Evolutionary conservation across 2,113 vertebrate species (phyloP), one percentile per base, ranked within the genome.

Genomic region (Octodon degus): DNA sequence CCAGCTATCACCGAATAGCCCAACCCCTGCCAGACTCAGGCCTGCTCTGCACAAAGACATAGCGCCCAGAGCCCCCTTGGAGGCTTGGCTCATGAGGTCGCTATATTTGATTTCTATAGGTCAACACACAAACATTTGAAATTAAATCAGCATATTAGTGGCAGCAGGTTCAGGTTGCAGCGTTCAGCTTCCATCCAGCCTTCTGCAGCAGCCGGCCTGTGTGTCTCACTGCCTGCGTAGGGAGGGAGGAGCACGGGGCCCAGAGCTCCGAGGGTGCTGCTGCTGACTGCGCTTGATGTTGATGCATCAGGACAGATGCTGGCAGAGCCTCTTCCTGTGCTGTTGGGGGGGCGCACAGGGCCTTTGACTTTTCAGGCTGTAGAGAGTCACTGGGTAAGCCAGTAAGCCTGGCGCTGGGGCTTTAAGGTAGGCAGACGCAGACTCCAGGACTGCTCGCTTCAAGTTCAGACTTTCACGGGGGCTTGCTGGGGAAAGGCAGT

Each of bases 121-220:
- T 58, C 79, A 96, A 90, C 20, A 94, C 95, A 97, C 96, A 97
- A 74, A 92, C 93, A n/a, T 79, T 91, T 25, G 88, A 97, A 95
- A 96, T 95, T 63, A 92, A 98, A 93, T 92, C 90, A 95, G 94
- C 87, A 11, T 32, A 96, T 94, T 90, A 93, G 93, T 96, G 93
- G 58, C 13, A 95, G 94, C 93, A 92, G 93, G 97, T 90, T 96
- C 76, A n/a, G 95, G 88, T 87, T 79, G 91, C 90, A 74, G 91
- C 76, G 93, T 97, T 94, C 89, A 93, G 93, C 94, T 80, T 79
- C 93, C 88, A 84, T 65, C 94, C 89, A 76, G 91, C 63, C 47
- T 53, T 74, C 68, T 62, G 32, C 17, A 43, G 81, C n/a, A 34
- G 82, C 91, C n/a, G 87, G 79, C 84, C 58, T 2, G 12, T 43